Evolutionary conservation across 2,113 vertebrate genomes (phyloP), one percentile per base, ranked within the genome.

Genomic region (Oxygymnocypris stewartii): DNA sequence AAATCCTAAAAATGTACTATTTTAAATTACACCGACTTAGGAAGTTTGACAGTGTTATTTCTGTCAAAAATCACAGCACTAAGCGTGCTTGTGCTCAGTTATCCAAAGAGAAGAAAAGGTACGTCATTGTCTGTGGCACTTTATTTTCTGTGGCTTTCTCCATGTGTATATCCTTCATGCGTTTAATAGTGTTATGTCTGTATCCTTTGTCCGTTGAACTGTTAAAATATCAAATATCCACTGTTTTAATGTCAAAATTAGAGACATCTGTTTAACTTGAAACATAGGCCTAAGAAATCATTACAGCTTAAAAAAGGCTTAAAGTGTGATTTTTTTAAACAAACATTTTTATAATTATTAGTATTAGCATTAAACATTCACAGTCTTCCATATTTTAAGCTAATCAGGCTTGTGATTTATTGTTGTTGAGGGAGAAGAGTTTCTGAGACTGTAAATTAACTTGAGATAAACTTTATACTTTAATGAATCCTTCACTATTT

Each of bases 71-170:
- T 11, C 2, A 47, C n/a, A 82, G 4, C 59, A 82, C 44, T 44
- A n/a, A 82, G 25, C 18, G 81, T n/a, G 44, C 13, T 4, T 81
- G 25, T 82, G 16, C 63, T 69, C 61, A 35, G 10, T 71, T 82
- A 8, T 14, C 18, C 44, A 69, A 54, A 82, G 16, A 54, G 44
- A n/a, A 71, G 61, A 51, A 82, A 82, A 82, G 61, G 44, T 82
- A 82, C 28, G 44, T 82, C 10, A 14, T 31, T 35, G 10, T 69
- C 44, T 81, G 59, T 67, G 44, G 31, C 25, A 31, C 79, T 67
- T 82, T 8, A 82, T 44, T 47, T 65, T 67, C 2, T 65, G 6
- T 65, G n/a, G 14, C 2, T 82, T 49, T 35, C 28, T 69, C 65
- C 23, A 47, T 35, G 18, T 71, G 44, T 82, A 1, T 71, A 25